Conservation (phyloP, 2,888 invertebrate species). For the Toxonevra muliebris region DNA sequence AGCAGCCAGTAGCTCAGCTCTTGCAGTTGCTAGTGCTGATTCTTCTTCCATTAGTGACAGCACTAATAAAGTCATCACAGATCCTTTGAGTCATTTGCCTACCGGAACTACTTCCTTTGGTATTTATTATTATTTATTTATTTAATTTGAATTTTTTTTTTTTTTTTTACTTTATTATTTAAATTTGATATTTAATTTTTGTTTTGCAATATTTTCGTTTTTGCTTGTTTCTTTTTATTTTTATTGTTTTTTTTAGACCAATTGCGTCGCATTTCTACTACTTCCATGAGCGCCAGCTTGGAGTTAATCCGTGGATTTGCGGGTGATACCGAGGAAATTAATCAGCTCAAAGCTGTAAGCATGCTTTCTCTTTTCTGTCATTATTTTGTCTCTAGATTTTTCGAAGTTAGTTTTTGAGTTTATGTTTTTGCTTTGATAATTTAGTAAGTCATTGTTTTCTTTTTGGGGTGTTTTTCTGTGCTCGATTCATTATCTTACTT, state of each 20-base stretch:
- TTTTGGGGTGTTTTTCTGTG: not conserved
- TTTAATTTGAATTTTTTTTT: constrained; percentile 21
- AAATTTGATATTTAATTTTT: constrained; percentile 24
- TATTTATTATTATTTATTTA: constrained; percentile 49
- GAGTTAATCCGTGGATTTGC: constrained; percentile 41
- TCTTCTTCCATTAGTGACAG: constrained; percentile 12
- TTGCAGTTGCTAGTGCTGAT: constrained; percentile 21
- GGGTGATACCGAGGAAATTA: constrained; percentile 62
- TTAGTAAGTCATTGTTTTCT: not conserved
- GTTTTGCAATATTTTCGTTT: constrained; percentile 26
- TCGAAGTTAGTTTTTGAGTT: constrained; percentile 30
- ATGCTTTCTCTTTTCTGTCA: constrained; percentile 45
- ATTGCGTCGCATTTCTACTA: constrained; percentile 66
- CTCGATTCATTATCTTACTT: not conserved
- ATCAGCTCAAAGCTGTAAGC: constrained; percentile 66
- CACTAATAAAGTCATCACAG: constrained; percentile 42
- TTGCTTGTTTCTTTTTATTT: constrained; percentile 26
- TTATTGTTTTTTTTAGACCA: constrained; percentile 45
- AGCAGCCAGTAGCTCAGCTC: constrained; percentile 23
- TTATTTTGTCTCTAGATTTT: constrained; percentile 36
- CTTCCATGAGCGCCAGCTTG: constrained; percentile 43
- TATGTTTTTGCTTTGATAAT: constrained; percentile 35
- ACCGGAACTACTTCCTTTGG: constrained; percentile 58
- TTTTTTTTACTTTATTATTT: constrained; percentile 20
- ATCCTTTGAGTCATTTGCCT: constrained; percentile 58